Base-by-base conservation (phyloP, 2,797 vertebrate genomes). In the Sebastes glaucus region DNA sequence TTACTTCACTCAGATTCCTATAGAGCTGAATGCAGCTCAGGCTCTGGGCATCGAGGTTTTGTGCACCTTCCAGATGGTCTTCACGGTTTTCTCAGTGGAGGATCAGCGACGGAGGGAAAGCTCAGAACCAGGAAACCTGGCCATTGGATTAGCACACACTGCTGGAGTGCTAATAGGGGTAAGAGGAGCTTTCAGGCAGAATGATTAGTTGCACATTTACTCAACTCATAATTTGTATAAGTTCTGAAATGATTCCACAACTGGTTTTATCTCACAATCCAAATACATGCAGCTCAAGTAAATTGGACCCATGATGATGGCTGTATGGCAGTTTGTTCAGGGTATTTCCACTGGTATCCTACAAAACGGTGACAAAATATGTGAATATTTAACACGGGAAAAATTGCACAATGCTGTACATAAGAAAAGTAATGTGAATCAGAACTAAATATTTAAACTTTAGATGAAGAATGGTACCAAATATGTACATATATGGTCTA, bases 51-150 rank as follows among this genome's bases (percentile, higher is more conserved):
- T 96, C 75, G 96, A 97, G 90, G 79, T 93, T 3, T 92, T 97
- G 3, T 96, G 95, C 89, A 97, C 96, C 80, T 97, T 97, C 93
- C 96, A 97, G 81, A 88, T 97, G 92, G 96, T 96, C 2, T 95
- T 98, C 83, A 95, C 96, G 0, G 83, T 96, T n/a, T 97, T 97
- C 33, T 95, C 96, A 1, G 84, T 94, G 13, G 87, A 96, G 16
- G 93, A 95, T 49, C 92, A 90, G 14, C 65, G 90, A 0, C 82
- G 89, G 22, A 92, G 89, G 53, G 95, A 96, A 27, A 80, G 87
- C 0, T 65, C 89, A 33, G 95, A 95, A 79, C 95, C 96, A 18
- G 96, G 95, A 52, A 94, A 95, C 87, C 82, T 97, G 72, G 95
- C 94, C 13, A 91, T 97, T 49, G 97, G 96, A 49, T 92, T 97